Evolutionary conservation across 2,888 invertebrate genomes (phyloP).

Genomic region (Actias luna): DNA sequence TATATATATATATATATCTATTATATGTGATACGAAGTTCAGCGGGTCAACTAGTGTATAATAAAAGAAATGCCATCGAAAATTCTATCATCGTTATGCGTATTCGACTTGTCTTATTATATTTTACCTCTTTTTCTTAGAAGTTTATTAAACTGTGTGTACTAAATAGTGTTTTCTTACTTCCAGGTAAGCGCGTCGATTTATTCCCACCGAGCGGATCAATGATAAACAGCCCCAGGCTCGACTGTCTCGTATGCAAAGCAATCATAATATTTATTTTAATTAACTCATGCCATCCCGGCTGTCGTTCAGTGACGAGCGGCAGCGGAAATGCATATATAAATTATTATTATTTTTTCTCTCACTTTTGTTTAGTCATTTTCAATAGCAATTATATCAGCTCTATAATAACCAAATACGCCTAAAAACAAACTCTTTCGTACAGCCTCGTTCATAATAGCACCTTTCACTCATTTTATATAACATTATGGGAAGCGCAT

Average conservation of each 20-base stretch:
- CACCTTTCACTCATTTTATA: too few species aligned
- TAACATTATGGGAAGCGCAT: too few species aligned
- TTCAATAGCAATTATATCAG: too few species aligned
- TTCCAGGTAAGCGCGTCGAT: conserved; percentile 11
- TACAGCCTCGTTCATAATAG: too few species aligned
- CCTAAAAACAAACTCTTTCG: too few species aligned
- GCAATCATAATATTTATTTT: conserved; percentile 4
- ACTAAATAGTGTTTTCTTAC: background rate
- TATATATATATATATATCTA: too few species aligned
- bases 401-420: too few species aligned
- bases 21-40: too few species aligned
- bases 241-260: background rate
- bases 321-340: conserved; percentile 3
- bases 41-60: too few species aligned
- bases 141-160: background rate
- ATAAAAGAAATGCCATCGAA: background rate
- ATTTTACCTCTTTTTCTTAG: background rate
- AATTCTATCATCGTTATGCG: background rate
- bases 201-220: background rate
- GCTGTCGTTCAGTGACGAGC: background rate
- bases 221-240: background rate
- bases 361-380: background rate
- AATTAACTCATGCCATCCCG: background rate
- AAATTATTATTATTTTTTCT: background rate
- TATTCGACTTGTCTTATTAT: background rate